Conservation (phyloP, 2,888 invertebrate species). For the Chalcosyrphus nemorum region DNA sequence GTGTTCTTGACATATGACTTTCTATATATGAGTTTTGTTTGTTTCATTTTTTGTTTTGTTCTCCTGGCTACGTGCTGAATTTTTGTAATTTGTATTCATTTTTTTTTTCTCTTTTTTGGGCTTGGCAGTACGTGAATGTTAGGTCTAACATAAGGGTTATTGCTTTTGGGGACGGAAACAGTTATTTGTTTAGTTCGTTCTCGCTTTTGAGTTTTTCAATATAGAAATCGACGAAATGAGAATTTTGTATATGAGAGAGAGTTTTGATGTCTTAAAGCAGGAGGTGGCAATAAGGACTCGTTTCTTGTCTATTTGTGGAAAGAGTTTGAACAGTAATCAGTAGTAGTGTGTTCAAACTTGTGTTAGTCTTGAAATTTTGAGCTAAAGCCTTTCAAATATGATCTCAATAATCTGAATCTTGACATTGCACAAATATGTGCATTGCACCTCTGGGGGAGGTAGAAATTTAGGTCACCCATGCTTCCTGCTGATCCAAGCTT, state of each 20-base stretch:
- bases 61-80: conserved; percentile 44
- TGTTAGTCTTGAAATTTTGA: too few relatives aligned
- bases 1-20: conserved; percentile 63
- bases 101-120: background rate
- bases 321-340: too few relatives aligned
- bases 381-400: too few relatives aligned
- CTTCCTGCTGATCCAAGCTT: too few relatives aligned
- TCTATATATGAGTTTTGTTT: conserved; percentile 40
- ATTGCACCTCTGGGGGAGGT: too few relatives aligned
- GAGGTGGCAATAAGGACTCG: background rate
- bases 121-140: conserved; percentile 26
- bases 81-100: conserved; percentile 46
- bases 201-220: background rate
- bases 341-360: too few relatives aligned
- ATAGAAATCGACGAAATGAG: conserved; percentile 27
- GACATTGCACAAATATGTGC: too few relatives aligned
- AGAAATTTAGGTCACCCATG: too few relatives aligned
- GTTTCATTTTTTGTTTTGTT: conserved; percentile 22
- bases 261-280: background rate
- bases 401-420: too few relatives aligned
- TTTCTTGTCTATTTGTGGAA: too few relatives aligned
- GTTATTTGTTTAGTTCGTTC: conserved; percentile 20
- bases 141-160: conserved; percentile 37
- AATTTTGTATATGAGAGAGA: background rate
- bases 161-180: conserved; percentile 47